phyloP scores from a whole-genome alignment of 2,113 vertebrate species.

The Coreoperca whiteheadi region DNA sequence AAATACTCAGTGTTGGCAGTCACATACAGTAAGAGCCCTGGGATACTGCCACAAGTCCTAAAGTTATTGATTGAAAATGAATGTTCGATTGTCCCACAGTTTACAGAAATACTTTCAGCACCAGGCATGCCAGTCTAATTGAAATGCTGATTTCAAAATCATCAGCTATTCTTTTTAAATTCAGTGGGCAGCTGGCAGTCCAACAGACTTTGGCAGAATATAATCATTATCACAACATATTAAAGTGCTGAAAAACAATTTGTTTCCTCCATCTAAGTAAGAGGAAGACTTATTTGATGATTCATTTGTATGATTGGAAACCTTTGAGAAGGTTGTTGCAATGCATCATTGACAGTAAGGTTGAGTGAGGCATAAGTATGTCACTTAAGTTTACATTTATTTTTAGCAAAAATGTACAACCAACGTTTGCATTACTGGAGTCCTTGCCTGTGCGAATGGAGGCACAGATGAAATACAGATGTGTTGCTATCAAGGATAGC shows the following conservation, averaged over 20 bases:
- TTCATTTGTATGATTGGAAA: slow-evolving; percentile 27
- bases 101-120: slow-evolving; percentile 56
- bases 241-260: slow-evolving; percentile 1
- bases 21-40: slow-evolving; percentile 19
- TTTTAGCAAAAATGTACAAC: neutral
- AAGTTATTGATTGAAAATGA: slow-evolving; percentile 61
- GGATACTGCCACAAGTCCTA: slow-evolving; percentile 51
- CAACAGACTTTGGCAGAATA: slow-evolving; percentile 34
- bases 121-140: slow-evolving; percentile 55
- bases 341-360: neutral
- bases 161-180: slow-evolving; percentile 52
- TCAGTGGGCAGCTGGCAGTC: slow-evolving; percentile 48
- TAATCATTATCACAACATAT: slow-evolving; percentile 14
- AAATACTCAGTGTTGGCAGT: slow-evolving; percentile 54
- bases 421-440: neutral
- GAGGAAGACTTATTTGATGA: neutral
- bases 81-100: slow-evolving; percentile 49
- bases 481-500: neutral
- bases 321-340: neutral
- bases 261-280: neutral
- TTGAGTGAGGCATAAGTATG: neutral
- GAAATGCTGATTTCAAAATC: slow-evolving; percentile 67
- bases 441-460: neutral
- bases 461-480: neutral
- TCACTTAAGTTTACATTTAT: neutral